These are phyloP conservation scores for Cyanoramphus novaezelandiae DNA, from an alignment of 2,113 vertebrate genomes.

Conservation along the genomic window DNA sequence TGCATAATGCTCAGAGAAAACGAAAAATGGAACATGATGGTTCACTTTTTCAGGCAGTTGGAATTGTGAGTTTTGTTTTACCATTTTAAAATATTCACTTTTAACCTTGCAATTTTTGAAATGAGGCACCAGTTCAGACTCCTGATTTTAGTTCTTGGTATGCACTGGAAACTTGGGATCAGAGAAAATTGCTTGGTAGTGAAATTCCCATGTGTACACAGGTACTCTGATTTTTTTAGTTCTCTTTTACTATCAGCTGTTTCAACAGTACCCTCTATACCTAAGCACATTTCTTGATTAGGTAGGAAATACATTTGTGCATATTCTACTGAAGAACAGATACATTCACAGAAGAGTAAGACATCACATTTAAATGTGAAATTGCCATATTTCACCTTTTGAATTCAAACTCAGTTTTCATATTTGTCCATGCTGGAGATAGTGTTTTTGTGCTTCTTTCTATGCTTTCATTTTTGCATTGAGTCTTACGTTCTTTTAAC, in stretches of 20 bases:
- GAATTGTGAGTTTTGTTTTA: slow-evolving; percentile 84
- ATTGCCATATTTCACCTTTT: neutral
- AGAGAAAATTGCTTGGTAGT: neutral
- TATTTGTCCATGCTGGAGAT: neutral
- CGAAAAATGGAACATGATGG: slow-evolving; percentile 88
- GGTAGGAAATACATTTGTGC: neutral
- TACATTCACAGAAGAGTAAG: neutral
- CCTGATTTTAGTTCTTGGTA: slow-evolving; percentile 1
- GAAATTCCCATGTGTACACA: neutral
- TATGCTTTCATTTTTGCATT: neutral
- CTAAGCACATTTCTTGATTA: neutral
- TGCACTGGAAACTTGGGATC: neutral
- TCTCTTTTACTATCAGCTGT: neutral
- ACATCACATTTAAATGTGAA: neutral
- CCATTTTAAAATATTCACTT: slow-evolving; percentile 58
- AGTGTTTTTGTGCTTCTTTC: neutral
- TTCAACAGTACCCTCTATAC: neutral
- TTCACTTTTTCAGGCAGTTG: slow-evolving; percentile 85
- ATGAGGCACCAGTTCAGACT: slow-evolving; percentile 1
- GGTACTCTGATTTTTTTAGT: neutral
- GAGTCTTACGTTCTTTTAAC: neutral
- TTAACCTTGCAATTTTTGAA: slow-evolving; percentile 52
- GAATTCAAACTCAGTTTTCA: neutral
- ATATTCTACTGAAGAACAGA: neutral
- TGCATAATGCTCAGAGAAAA: slow-evolving; percentile 90